A percentile compares a stretch with the other conserved stretches of the same genome.
Evolutionary conservation across 2,113 vertebrate species (phyloP).

Genomic region (Taurulus bubalis): DNA sequence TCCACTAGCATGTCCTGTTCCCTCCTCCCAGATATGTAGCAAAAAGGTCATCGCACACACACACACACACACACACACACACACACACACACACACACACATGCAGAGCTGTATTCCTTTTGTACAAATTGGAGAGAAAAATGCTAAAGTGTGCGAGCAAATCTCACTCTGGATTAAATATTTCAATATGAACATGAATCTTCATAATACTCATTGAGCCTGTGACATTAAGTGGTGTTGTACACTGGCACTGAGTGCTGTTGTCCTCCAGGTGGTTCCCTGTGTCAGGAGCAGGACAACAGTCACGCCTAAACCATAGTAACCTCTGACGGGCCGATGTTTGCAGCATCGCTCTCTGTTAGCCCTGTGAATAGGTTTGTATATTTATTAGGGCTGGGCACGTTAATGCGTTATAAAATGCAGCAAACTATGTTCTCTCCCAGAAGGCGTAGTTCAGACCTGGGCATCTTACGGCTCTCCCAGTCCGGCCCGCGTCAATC

Average conservation of each 20-base stretch:
- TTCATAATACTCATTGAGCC: conserved; percentile 28
- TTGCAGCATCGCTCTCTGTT: background rate
- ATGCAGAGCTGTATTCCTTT: conserved; percentile 4
- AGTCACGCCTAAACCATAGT: background rate
- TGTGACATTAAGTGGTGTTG: conserved; percentile 30
- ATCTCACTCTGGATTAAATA: conserved; percentile 33
- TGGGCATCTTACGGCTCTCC: too few species aligned
- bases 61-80: background rate
- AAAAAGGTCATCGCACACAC: conserved; percentile 34
- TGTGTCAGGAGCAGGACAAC: background rate
- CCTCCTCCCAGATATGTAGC: conserved; percentile 3
- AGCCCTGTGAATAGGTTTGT: background rate
- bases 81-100: conserved; percentile 8
- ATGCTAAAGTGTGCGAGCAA: background rate
- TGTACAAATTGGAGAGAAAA: conserved; percentile 13
- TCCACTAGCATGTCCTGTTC: conserved; percentile 21
- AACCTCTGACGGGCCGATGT: background rate
- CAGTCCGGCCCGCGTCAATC: too few species aligned
- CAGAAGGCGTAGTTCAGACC: too few species aligned
- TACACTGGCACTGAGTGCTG: background rate
- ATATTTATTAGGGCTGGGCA: too few species aligned
- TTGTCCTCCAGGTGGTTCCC: background rate
- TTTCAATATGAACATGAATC: conserved; percentile 31
- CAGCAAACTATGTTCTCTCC: too few species aligned
- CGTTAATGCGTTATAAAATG: too few species aligned